Base-by-base conservation (phyloP, 2,888 invertebrate genomes). In the Drymonia ruficornis region DNA sequence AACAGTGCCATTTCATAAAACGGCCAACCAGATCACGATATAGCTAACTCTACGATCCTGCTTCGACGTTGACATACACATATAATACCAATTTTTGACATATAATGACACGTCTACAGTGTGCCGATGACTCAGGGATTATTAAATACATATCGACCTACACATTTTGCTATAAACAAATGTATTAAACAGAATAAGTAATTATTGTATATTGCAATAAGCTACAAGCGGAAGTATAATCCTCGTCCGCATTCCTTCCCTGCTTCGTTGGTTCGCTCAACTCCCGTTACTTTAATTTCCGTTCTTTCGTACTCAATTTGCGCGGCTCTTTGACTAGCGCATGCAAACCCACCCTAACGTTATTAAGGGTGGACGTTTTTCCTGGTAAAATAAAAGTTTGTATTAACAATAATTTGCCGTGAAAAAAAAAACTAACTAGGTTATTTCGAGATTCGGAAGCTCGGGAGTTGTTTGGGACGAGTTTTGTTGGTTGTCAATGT, bases 221-320 rank as follows among this genome's bases (percentile, higher is more conserved):
- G 31, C 12, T 31, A 11, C 31, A 31, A 8, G 31, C 31, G 23
- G 23, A 23, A 23, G 31, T 2, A 31, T n/a, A 51, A 48, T 44
- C 48, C 44, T 52, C 61, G 9, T 16, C 15, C 19, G n/a, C 34
- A 40, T 46, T 43, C 50, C 53, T 61, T 45, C 59, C 13, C n/a
- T 8, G 13, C 16, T 23, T n/a, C 40, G 45, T 49, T 45, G 49
- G 53, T 61, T 50, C 60, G 48, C 47, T 56, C 60, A 52, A 62
- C 49, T 62, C 61, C 50, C 57, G 59, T 77, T 75, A 74, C 79
- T 81, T 84, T 86, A 86, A 88, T 88, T 87, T 87, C 87, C 88
- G 87, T 80, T 84, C 76, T 77, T 78, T 76, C 67, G 67, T 67
- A 80, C 74, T 81, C 78, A 80, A 83, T 82, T 82, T 80, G 61